Conservation (phyloP, 64 coral and sea anemone species). For the Montipora foliosa region DNA sequence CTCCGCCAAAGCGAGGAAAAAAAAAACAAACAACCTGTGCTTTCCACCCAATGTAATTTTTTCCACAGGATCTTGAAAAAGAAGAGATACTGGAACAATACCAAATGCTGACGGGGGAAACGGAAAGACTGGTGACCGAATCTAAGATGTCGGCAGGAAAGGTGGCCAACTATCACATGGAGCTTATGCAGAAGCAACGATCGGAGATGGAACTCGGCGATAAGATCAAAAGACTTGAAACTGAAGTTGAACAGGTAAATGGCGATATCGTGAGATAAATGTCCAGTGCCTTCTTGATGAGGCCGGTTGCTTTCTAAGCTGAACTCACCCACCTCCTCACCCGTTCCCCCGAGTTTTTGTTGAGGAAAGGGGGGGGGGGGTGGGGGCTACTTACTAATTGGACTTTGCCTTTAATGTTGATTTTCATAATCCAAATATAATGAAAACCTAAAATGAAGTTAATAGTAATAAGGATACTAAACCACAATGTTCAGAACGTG, state of each 20-base stretch:
- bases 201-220: conserved; percentile 78
- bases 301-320: no score
- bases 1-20: not conserved
- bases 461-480: no score
- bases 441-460: no score
- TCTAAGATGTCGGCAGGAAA: conserved; percentile 83
- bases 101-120: conserved; percentile 82
- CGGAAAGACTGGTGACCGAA: conserved; percentile 84
- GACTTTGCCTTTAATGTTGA: no score
- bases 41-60: not conserved
- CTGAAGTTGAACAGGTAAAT: conserved; percentile 95
- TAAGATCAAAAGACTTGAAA: conserved; percentile 81
- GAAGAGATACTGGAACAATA: conserved; percentile 96
- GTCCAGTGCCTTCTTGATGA: no score
- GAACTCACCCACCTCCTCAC: no score
- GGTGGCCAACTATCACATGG: conserved; percentile 80
- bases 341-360: no score
- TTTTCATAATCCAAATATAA: no score
- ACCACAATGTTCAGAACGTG: no score
- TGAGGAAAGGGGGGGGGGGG: no score
- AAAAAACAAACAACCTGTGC: not conserved
- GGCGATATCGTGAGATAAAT: not conserved
- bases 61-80: conserved; percentile 91
- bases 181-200: conserved; percentile 82
- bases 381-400: no score